Evolutionary conservation across 2,113 vertebrate species (phyloP).

Genomic region (Megaceryle maxima): DNA sequence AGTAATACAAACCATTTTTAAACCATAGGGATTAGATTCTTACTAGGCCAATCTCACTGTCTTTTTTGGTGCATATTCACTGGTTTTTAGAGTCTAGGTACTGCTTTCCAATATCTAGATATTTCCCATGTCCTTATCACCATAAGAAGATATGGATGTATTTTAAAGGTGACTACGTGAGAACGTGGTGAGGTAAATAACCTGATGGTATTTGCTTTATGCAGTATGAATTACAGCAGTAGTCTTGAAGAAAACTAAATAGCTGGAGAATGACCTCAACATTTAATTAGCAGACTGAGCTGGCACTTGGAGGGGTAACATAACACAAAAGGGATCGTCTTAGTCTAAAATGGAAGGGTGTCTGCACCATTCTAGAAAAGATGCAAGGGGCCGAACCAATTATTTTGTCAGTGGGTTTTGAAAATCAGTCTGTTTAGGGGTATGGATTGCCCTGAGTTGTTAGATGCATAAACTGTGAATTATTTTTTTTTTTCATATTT

Average conservation of each 20-base stretch:
- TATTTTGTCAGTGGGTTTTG: not conserved
- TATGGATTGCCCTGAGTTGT: not conserved
- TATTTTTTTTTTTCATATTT: not conserved
- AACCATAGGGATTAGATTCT: not conserved
- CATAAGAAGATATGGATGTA: not conserved
- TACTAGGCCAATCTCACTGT: not conserved
- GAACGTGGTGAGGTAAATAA: not conserved
- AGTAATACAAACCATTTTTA: not conserved
- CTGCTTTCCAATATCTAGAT: not conserved
- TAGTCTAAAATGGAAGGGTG: not conserved
- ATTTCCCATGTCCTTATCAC: not conserved
- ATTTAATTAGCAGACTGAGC: not conserved
- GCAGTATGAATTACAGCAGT: not conserved
- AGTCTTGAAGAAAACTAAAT: not conserved
- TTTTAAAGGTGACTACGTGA: not conserved
- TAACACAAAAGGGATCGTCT: not conserved
- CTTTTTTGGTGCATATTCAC: not conserved
- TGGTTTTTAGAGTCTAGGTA: not conserved
- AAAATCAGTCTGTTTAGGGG: fast-evolving
- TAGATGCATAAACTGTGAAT: fast-evolving
- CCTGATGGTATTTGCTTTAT: not conserved
- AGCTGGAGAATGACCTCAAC: not conserved
- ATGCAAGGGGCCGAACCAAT: not conserved
- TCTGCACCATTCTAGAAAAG: not conserved
- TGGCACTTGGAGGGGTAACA: not conserved